Evolutionary conservation across 2,113 vertebrate genomes (phyloP), one percentile per base, ranked within the genome.

Genomic region (Ascaphus truei): DNA sequence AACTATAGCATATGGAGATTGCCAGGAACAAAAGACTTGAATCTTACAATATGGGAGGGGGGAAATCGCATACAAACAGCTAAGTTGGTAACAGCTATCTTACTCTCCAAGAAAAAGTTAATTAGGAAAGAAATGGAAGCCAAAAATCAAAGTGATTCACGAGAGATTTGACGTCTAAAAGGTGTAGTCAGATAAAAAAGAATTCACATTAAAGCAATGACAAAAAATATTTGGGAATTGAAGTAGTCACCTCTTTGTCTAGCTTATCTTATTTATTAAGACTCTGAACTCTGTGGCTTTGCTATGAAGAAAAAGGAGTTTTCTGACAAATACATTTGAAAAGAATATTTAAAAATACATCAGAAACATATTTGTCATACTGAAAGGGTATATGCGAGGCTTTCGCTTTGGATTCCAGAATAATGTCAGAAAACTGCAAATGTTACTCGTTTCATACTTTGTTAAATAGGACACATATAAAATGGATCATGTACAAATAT

Each of bases 1-100:
- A 93, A 92, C 79, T 84, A 68, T 39, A 85, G 86, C 89, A 93
- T 91, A 91, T 86, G 90, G 90, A 84, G 85, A 86, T 73, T 81
- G 78, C 81, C 81, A 84, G 77, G 81, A 85, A 89, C 87, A 90
- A 90, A 90, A 84, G 80, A 74, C 73, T 78, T 23, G 23, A 66
- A 72, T 78, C 51, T 4, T 16, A 37, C 39, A 74, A 37, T 36
- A 47, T 63, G 23, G n/a, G 25, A 45, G 37, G 37, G 37, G 30
- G 37, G 27, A 61, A 20, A 61, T 18, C 30, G 27, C 37, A 45
- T 16, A 61, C 45, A 18, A 45, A 29, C 18, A 43, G 11, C 39
- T 45, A 45, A 12, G 37, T 6, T 45, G 30, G 16, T 20, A 22
- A 76, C 72, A 80, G 69, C 62, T 61, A 65, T 68, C 76, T 78